These are phyloP conservation scores for Rana temporaria DNA, from an alignment of 2,113 vertebrate species.

Conservation along the genomic window DNA sequence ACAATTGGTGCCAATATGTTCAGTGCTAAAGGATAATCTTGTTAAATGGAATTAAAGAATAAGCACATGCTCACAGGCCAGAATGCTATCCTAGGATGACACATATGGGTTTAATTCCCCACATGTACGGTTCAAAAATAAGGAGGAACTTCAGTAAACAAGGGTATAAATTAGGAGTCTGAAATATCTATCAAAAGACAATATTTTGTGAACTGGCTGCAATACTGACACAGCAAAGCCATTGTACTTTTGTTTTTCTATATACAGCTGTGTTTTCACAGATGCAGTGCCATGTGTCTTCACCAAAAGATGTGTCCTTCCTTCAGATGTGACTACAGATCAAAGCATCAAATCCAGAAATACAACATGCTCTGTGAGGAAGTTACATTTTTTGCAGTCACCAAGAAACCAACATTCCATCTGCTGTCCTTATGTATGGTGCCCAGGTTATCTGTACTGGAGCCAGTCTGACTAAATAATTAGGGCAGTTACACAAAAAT, in stretches of 20 bases:
- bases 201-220: slow-evolving; percentile 68
- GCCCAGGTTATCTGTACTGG: slow-evolving; percentile 70
- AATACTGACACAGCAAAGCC: slow-evolving; percentile 78
- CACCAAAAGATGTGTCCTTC: slow-evolving; percentile 81
- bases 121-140: slow-evolving; percentile 58
- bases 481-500: too few species aligned
- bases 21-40: background rate
- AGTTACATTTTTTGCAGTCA: slow-evolving; percentile 78
- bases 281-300: slow-evolving; percentile 91
- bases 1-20: slow-evolving; percentile 1
- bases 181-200: slow-evolving; percentile 67
- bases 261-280: slow-evolving; percentile 95
- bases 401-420: slow-evolving; percentile 87
- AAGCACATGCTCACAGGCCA: background rate
- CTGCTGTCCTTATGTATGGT: slow-evolving; percentile 87
- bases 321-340: slow-evolving; percentile 88
- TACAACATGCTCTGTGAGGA: slow-evolving; percentile 86
- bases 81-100: background rate
- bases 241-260: slow-evolving; percentile 83
- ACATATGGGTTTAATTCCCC: slow-evolving; percentile 60
- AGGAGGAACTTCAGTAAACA: slow-evolving; percentile 68
- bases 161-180: slow-evolving; percentile 61
- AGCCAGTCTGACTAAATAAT: background rate
- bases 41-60: background rate
- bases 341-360: slow-evolving; percentile 89